Conservation (phyloP, 1,140 invertebrate genomes). For the Ladona fulva region DNA sequence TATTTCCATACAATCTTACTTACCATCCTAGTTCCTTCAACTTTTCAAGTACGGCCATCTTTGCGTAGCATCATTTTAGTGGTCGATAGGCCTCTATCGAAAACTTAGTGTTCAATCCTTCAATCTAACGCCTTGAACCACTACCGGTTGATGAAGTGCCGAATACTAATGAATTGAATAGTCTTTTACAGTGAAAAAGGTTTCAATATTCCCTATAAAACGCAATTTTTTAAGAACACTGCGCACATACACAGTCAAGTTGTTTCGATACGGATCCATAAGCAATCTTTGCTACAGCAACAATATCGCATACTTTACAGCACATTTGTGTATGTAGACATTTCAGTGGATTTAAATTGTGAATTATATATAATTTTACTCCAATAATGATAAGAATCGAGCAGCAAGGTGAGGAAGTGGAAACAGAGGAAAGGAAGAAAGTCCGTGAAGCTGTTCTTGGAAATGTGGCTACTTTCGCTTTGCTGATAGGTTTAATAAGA, state of each 20-base stretch:
- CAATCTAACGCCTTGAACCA: not conserved
- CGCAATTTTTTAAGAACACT: too few species aligned
- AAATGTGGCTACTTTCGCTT: conserved; percentile 14
- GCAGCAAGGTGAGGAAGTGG: not conserved
- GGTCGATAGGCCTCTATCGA: not conserved
- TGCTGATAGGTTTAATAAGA: conserved; percentile 13
- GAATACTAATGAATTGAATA: too few species aligned
- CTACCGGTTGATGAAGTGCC: too few species aligned
- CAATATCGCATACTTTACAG: not conserved
- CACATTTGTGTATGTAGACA: not conserved
- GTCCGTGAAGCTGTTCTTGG: conserved; percentile 16
- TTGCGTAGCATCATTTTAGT: not conserved
- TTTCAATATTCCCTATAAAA: too few species aligned
- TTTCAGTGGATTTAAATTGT: not conserved
- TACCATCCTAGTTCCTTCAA: conserved; percentile 14
- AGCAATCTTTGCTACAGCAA: too few species aligned
- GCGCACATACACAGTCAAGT: too few species aligned
- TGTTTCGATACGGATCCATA: too few species aligned
- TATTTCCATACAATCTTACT: not conserved
- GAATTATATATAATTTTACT: not conserved
- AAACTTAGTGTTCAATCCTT: not conserved
- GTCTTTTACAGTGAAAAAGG: too few species aligned
- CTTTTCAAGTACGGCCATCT: conserved; percentile 17
- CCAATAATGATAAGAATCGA: conserved; percentile 15
- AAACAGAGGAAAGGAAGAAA: conserved; percentile 12